phyloP scores from a whole-genome alignment of 2,797 vertebrate genomes.

The Ispidina lecontei region DNA sequence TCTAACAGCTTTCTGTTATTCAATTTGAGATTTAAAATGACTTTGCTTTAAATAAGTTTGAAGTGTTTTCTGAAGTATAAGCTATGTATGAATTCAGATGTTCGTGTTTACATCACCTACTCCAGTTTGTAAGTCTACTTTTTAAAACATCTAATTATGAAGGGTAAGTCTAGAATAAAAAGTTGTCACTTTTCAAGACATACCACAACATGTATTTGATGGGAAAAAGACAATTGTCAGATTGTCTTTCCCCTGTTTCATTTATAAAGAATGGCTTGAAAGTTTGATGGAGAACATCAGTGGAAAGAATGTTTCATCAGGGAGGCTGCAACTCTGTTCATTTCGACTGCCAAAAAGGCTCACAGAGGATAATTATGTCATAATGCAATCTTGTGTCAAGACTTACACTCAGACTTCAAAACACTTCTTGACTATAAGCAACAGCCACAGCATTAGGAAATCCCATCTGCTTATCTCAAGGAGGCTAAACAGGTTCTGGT shows the following conservation, averaged over 20 bases:
- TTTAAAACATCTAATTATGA: background rate
- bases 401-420: conserved; percentile 44
- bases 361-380: background rate
- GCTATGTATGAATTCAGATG: background rate
- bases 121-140: background rate
- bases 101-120: background rate
- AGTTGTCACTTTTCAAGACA: background rate
- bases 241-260: background rate
- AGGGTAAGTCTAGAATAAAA: background rate
- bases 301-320: conserved; percentile 7
- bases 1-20: background rate
- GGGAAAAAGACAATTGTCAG: background rate
- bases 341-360: background rate
- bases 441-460: conserved; percentile 44
- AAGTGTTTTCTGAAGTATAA: background rate
- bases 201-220: background rate
- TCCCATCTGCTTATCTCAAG: conserved; percentile 26
- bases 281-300: background rate
- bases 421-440: background rate
- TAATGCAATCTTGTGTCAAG: conserved; percentile 18
- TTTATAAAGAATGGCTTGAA: background rate
- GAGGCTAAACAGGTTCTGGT: conserved; percentile 37
- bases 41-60: background rate
- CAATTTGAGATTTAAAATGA: background rate
- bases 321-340: background rate